phyloP scores from a whole-genome alignment of 2,888 invertebrate species.

The Parelbella ahira region DNA sequence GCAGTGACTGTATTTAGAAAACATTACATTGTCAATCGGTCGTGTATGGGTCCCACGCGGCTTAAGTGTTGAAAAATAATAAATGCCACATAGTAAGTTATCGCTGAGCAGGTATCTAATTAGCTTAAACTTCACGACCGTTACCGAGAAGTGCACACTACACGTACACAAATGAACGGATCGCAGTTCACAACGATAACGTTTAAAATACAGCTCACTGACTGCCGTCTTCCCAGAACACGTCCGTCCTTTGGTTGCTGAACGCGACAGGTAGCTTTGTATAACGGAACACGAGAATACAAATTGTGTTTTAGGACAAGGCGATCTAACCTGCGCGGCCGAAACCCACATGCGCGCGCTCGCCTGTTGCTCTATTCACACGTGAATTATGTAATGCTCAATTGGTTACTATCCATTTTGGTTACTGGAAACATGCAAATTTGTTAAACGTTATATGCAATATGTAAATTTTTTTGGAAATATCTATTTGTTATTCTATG shows the following conservation, averaged over 20 bases:
- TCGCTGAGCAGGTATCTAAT: slow-evolving; percentile 36
- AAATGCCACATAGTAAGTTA: slow-evolving; percentile 6
- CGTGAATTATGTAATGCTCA: slow-evolving; percentile 27
- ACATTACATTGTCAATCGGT: too few species aligned
- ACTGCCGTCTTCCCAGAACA: slow-evolving; percentile 73
- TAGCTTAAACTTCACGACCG: slow-evolving; percentile 49
- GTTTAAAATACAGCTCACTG: slow-evolving; percentile 71
- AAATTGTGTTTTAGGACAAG: slow-evolving; percentile 37
- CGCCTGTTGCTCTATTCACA: slow-evolving; percentile 57
- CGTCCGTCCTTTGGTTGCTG: slow-evolving; percentile 44
- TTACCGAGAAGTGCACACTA: slow-evolving; percentile 57
- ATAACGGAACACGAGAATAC: slow-evolving; percentile 72
- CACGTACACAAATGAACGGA: slow-evolving; percentile 62
- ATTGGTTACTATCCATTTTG: too few species aligned
- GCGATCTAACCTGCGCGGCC: slow-evolving; percentile 19
- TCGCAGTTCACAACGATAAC: slow-evolving; percentile 75
- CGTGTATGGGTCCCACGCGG: too few species aligned
- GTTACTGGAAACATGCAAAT: too few species aligned
- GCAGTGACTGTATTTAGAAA: too few species aligned
- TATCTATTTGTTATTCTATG: too few species aligned
- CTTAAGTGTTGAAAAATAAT: too few species aligned
- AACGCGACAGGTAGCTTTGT: slow-evolving; percentile 68
- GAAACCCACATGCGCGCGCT: slow-evolving; percentile 12
- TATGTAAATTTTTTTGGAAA: too few species aligned
- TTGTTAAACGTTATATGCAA: too few species aligned